Evolutionary conservation across 2,797 vertebrate genomes (phyloP), one percentile per base, ranked within the genome.

Genomic region (Paedocypris micromegethes): DNA sequence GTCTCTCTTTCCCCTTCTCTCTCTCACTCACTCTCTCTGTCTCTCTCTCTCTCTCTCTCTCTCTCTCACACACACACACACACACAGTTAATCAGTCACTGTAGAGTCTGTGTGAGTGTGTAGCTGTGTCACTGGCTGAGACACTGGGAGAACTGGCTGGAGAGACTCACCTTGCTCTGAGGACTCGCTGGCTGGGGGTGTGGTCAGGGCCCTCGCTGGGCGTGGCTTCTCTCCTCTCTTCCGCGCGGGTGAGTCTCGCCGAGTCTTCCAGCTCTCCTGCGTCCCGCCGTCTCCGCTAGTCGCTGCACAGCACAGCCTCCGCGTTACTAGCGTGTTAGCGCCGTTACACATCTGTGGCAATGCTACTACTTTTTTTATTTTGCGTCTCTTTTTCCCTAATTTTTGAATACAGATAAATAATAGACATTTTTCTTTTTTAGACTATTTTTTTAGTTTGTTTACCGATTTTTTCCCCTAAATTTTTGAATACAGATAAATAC

Each of bases 261-360:
- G 87, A 72, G 75, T 82, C 68, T 78, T 74, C 87, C 88, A 89
- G 79, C 77, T 82, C 65, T 87, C 87, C 64, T 83, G 87, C 46
- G 82, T 77, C 5, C 85, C 81, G 49, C 88, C 88, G 78, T 90
- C 89, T 51, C 80, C 86, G 60, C 88, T 89, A 70, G 84, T 86
- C 87, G 83, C 86, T 88, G 69, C 70, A 77, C 68, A 72, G 65
- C 59, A 76, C 58, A 45, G 43, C 58, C 23, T 23, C 23, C 23
- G 23, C 23, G 23, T 23, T 23, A 23, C 23, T 23, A 23, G 23
- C 23, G 23, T 23, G 23, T 23, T 23, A 23, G 23, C 23, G 23
- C 23, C 23, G 23, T 23, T 23, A 23, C 23, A 1, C 23, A 1
- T 23, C 23, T 23, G 23, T 23, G 23, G 1, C 23, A 23, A 1